Evolutionary conservation across 1,140 invertebrate species (phyloP).

Genomic region (Lepidurus couesii): DNA sequence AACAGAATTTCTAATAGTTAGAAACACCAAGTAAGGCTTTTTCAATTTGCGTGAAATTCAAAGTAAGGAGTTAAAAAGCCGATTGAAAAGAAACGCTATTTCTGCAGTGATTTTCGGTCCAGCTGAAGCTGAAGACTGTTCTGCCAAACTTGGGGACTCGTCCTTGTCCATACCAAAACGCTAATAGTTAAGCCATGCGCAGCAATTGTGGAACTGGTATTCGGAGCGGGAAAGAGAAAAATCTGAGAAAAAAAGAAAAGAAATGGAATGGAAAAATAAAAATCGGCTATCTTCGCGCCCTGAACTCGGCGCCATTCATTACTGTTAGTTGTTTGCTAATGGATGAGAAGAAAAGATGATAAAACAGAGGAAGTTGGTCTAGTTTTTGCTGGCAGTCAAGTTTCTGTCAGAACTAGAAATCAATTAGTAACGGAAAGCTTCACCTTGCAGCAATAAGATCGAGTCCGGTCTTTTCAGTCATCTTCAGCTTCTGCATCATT

Average conservation of each 20-base stretch:
- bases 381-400: not conserved
- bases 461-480: not conserved
- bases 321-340: slow-evolving; percentile 1
- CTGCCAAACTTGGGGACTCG: not conserved
- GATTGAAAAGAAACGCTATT: not conserved
- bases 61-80: too few species aligned
- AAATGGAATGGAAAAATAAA: not conserved
- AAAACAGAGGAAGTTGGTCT: not conserved
- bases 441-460: slow-evolving; percentile 9
- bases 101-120: not conserved
- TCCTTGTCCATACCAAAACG: not conserved
- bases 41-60: not conserved
- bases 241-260: not conserved
- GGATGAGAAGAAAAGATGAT: not conserved
- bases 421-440: not conserved
- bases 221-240: not conserved
- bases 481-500: not conserved
- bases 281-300: not conserved
- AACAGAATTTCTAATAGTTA: not conserved
- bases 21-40: not conserved
- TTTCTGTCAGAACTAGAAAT: not conserved
- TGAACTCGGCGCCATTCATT: slow-evolving; percentile 5
- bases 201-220: not conserved
- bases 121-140: slow-evolving; percentile 4
- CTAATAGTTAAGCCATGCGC: not conserved